A percentile compares a stretch with the other conserved stretches of the same genome.
These are phyloP conservation scores for Enteromius mattozi DNA, from an alignment of 2,797 vertebrate genomes.

Conservation along the genomic window DNA sequence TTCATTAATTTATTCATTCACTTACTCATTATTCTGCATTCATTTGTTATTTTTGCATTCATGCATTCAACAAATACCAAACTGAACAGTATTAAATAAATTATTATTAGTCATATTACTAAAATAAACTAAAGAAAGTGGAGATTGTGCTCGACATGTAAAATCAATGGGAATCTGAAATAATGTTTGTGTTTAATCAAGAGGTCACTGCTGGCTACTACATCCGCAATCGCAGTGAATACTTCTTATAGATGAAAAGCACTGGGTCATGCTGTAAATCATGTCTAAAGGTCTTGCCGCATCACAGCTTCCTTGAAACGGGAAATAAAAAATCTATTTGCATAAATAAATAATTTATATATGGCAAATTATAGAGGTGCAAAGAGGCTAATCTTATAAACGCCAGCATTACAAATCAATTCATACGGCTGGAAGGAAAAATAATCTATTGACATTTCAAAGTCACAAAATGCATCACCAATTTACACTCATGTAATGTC, in stretches of 20 bases:
- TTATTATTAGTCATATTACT: neutral
- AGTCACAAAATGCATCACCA: constrained; percentile 17
- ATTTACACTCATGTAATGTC: constrained; percentile 6
- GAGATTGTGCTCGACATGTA: neutral
- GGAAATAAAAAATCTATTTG: constrained; percentile 55
- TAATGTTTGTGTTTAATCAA: neutral
- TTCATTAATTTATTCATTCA: neutral
- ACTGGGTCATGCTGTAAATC: constrained; percentile 40
- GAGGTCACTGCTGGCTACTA: neutral
- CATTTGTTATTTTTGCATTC: neutral
- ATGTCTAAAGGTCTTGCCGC: constrained; percentile 44
- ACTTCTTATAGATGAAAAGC: neutral
- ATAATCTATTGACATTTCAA: constrained; percentile 24
- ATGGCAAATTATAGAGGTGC: constrained; percentile 50
- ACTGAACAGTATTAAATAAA: neutral
- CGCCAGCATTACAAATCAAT: constrained; percentile 49
- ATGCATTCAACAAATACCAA: neutral
- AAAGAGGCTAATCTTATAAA: constrained; percentile 50
- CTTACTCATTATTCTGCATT: neutral
- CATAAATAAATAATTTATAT: constrained; percentile 66
- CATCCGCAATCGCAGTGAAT: neutral
- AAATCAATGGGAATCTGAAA: neutral
- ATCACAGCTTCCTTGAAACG: constrained; percentile 34
- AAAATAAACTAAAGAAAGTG: neutral
- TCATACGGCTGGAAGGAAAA: neutral